Base-by-base conservation (phyloP, 2,888 invertebrate genomes). In the Smittia aterrima region DNA sequence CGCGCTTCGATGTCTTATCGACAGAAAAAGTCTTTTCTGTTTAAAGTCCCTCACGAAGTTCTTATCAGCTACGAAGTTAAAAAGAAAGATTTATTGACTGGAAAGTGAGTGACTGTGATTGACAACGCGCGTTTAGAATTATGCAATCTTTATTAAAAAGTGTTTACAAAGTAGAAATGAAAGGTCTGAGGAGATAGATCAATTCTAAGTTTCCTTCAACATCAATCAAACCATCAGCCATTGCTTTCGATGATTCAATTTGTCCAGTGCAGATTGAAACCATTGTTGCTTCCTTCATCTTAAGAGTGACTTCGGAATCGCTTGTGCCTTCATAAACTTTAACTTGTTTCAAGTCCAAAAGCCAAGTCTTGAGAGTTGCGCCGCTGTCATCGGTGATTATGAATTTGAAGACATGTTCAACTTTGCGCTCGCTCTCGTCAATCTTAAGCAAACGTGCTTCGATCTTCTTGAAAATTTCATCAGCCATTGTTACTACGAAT, bases 321-420 rank as follows among this genome's bases (percentile, higher is more conserved):
- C 13, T 54, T 24, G 75, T 47, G n/a, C 66, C 66, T 18, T 74
- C 27, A 22, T 6, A 76, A 13, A 72, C 6, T 58, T 77, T 77
- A 7, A 75, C 53, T 27, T 75, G 68, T 27, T 76, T 76, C 64
- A 77, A 75, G 71, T 77, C 77, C 7, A 77, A 27, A 62, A 76
- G 76, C 77, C 76, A 76, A 47, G 75, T 58, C 41, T 77, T 77
- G 16, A 66, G 62, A 4, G 75, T 70, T 20, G 66, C 53, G 11
- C 76, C 77, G 41, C 7, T 20, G 62, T 71, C 47, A 18, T 64
- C 64, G 4, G 76, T 76, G 41, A 77, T 76, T n/a, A 76, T 76
- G 27, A 76, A 77, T 73, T 77, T 76, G 54, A 75, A 77, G 41
- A 76, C 71, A 72, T 76, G 76, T n/a, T 62, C 27, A 18, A 77